A percentile compares a stretch with the other conserved stretches of the same genome.
phyloP scores from a whole-genome alignment of 2,113 vertebrate genomes.

The Meriones unguiculatus region DNA sequence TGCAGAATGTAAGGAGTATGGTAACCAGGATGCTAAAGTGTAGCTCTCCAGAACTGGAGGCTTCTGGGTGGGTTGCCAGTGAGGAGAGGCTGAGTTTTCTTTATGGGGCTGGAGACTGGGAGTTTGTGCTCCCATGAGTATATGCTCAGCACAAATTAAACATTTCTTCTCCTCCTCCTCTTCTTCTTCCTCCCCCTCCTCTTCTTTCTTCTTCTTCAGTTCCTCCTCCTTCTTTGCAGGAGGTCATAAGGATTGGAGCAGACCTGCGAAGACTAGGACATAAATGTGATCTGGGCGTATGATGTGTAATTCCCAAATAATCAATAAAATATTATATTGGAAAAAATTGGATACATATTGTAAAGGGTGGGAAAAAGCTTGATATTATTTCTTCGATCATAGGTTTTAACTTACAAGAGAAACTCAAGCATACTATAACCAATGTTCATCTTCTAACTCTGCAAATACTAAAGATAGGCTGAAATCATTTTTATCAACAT shows the following conservation, averaged over 20 bases:
- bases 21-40: neutral
- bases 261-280: accelerated
- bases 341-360: neutral
- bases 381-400: neutral
- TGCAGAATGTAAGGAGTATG: neutral
- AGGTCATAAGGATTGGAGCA: neutral
- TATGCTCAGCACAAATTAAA: neutral
- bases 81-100: neutral
- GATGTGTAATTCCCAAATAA: neutral
- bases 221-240: neutral
- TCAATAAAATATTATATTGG: neutral
- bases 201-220: neutral
- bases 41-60: neutral
- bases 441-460: neutral
- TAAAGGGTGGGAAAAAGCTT: neutral
- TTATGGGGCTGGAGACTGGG: neutral
- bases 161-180: neutral
- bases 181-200: neutral
- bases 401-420: neutral
- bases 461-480: neutral
- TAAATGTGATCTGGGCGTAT: neutral
- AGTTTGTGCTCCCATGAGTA: neutral
- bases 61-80: neutral
- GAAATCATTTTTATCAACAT: neutral
- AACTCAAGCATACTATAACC: neutral